phyloP scores from a whole-genome alignment of 2,797 vertebrate genomes.

The Pseudochirops cupreus region DNA sequence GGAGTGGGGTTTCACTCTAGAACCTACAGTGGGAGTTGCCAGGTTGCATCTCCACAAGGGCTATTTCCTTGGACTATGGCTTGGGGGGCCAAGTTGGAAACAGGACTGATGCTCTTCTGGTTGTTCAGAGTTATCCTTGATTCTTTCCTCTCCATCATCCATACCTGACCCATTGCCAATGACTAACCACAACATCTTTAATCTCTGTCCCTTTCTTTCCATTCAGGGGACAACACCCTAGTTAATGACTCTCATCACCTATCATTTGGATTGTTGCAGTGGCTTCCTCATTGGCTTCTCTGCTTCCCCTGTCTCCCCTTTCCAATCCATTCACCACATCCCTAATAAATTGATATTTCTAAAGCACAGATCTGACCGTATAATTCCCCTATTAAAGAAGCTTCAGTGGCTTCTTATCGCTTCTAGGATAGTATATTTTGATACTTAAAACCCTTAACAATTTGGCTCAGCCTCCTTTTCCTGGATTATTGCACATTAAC shows the following conservation, averaged over 20 bases:
- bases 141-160: not conserved
- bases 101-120: not conserved
- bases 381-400: slow-evolving; percentile 2
- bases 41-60: not conserved
- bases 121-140: not conserved
- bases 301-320: not conserved
- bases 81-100: not conserved
- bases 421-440: not conserved
- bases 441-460: not conserved
- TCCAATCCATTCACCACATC: not conserved
- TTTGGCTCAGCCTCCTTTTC: not conserved
- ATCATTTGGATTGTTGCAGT: not conserved
- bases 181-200: not conserved
- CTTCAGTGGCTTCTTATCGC: not conserved
- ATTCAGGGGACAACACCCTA: not conserved
- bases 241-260: not conserved
- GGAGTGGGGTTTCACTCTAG: not conserved
- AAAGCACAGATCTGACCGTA: not conserved
- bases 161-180: not conserved
- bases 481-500: not conserved
- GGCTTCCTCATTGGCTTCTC: not conserved
- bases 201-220: not conserved
- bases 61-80: not conserved
- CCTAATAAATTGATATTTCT: not conserved
- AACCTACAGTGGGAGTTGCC: not conserved